These are phyloP conservation scores for Agrypnia vestita DNA, from an alignment of 1,140 invertebrate genomes.

Conservation along the genomic window DNA sequence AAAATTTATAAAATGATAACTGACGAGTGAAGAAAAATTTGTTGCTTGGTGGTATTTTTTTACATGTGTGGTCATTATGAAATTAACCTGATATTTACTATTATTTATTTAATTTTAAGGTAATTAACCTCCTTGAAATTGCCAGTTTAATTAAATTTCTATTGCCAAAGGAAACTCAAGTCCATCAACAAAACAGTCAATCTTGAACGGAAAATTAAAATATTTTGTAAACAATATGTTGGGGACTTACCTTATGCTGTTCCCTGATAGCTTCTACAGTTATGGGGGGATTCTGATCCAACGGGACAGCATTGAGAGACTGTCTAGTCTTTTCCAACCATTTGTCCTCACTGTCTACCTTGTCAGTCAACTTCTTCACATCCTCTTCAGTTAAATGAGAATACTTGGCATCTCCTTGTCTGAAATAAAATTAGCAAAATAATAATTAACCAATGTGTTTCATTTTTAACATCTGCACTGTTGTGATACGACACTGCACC, in stretches of 20 bases:
- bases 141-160: too few species aligned
- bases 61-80: too few species aligned
- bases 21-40: too few species aligned
- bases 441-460: neutral
- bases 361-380: constrained; percentile 80
- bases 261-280: constrained; percentile 38
- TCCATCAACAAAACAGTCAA: too few species aligned
- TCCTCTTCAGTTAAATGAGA: constrained; percentile 88
- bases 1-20: too few species aligned
- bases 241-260: constrained; percentile 20
- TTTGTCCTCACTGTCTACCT: constrained; percentile 74
- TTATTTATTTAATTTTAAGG: too few species aligned
- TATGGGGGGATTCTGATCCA: constrained; percentile 80
- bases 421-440: constrained; percentile 62
- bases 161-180: too few species aligned
- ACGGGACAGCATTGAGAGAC: constrained; percentile 75
- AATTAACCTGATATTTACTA: too few species aligned
- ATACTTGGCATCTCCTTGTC: constrained; percentile 85
- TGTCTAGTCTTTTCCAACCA: constrained; percentile 85
- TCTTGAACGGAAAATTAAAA: too few species aligned
- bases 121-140: too few species aligned
- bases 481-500: too few species aligned
- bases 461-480: neutral
- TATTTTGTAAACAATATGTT: neutral
- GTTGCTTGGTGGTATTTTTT: too few species aligned